Evolutionary conservation across 1,140 invertebrate genomes (phyloP), one percentile per base, ranked within the genome.

Genomic region (Heliconius eleuchia): DNA sequence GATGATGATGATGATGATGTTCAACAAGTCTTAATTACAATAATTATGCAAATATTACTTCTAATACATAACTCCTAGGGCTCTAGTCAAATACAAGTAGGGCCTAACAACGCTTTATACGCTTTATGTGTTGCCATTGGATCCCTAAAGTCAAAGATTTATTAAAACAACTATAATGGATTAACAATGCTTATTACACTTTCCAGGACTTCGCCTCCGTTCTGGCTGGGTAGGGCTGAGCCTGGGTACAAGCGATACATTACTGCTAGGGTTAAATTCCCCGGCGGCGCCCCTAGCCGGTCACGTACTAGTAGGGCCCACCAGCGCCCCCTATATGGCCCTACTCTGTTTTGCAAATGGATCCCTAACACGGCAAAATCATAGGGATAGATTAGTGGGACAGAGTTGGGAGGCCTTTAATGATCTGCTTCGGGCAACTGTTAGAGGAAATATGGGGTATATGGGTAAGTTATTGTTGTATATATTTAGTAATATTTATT

Each of bases 261-360:
- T 99, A 1, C 97, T 99, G 87, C 93, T 99, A 39, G 98, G 97
- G 94, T 91, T 99, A 2, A 91, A 96, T 52, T 92, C 96, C 37
- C 96, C 97, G 0, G 96, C 95, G 30, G 94, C 95, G 8, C 94
- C 97, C 0, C 88, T 96, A 1, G 96, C 98, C 74, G 98, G 98
- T 0, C 98, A 99, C 89, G 95, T 99, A 46, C 95, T 99, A 5
- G 97, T 97, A 82, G 99, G 98, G 91, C 98, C 99, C 2, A 95
- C 99, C 0, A 95, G 97, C 8, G 87, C 96, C 7, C 95, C 96
- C 23, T 99, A 97, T 89, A 99, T 99, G 97, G 98, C 96, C 0
- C 92, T 99, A 16, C 93, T 99, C n/a, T 98, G 98, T 94, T 99
- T 99, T 87, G 98, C 98, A 91, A 99, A 99, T 95, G 99, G 98